phyloP scores from a whole-genome alignment of 2,113 vertebrate species.

The Zosterops japonicus region DNA sequence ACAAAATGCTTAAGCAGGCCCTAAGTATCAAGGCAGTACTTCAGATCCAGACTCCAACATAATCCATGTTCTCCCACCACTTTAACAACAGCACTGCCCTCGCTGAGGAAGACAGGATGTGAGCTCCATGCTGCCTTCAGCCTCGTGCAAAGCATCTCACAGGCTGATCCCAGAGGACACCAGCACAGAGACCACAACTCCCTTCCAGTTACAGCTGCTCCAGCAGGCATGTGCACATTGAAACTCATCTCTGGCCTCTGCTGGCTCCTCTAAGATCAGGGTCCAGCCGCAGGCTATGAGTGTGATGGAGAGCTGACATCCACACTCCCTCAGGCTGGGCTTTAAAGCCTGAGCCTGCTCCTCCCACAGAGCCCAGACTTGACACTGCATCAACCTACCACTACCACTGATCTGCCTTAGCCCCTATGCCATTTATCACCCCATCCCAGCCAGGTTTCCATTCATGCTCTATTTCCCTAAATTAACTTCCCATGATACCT shows the following conservation, averaged over 20 bases:
- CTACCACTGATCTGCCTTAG: not conserved
- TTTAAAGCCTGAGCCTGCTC: not conserved
- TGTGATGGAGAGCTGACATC: not conserved
- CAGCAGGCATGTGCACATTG: not conserved
- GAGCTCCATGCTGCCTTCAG: not conserved
- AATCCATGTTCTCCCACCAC: not conserved
- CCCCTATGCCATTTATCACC: not conserved
- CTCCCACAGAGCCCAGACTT: accelerated
- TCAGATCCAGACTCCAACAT: not conserved
- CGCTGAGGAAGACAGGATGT: not conserved
- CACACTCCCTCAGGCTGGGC: not conserved
- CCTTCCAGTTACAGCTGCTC: not conserved
- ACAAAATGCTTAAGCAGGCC: not conserved
- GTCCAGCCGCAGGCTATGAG: not conserved
- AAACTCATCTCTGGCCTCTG: not conserved
- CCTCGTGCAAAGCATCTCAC: not conserved
- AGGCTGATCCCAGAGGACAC: not conserved
- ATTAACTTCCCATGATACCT: not conserved
- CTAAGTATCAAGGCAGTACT: not conserved
- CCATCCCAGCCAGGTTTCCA: not conserved
- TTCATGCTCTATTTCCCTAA: not conserved
- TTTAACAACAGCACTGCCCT: not conserved
- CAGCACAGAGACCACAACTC: not conserved
- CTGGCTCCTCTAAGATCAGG: not conserved
- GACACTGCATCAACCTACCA: not conserved